phyloP scores from a whole-genome alignment of 2,113 vertebrate species.

The Corythaixoides concolor region DNA sequence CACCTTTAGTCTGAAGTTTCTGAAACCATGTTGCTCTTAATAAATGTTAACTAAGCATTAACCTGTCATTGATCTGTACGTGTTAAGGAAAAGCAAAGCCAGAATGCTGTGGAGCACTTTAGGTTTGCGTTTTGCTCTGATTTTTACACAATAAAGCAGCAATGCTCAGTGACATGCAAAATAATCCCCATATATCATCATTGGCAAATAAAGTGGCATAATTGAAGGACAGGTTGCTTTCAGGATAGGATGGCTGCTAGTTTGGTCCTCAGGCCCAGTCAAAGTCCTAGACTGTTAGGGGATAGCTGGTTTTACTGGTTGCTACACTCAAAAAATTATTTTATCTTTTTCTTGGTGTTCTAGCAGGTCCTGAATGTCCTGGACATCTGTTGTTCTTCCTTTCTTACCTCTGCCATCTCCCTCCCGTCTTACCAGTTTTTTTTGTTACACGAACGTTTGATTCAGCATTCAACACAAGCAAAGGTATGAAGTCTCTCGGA shows the following conservation, averaged over 20 bases:
- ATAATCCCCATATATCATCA: not conserved
- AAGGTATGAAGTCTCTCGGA: not conserved
- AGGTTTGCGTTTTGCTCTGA: conserved; percentile 14
- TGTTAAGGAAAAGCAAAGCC: conserved; percentile 28
- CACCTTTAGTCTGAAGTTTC: conserved; percentile 48
- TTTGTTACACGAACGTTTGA: not conserved
- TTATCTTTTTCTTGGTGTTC: not conserved
- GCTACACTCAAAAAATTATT: not conserved
- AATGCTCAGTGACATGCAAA: not conserved
- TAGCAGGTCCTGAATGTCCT: not conserved
- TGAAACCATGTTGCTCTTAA: conserved; percentile 59
- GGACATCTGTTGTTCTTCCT: not conserved
- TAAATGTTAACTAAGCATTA: conserved; percentile 66
- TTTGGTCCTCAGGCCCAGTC: not conserved
- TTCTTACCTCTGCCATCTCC: not conserved
- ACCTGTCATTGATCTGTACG: conserved; percentile 52
- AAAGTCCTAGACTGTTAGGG: not conserved
- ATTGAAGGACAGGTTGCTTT: not conserved
- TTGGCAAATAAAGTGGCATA: not conserved
- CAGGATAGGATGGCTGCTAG: not conserved
- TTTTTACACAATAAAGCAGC: conserved; percentile 11
- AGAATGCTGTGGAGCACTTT: not conserved
- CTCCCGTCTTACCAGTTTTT: not conserved
- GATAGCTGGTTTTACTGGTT: not conserved
- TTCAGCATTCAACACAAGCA: not conserved